Percentiles rank a stretch among this genome's conserved stretches.
Conservation (phyloP, 1,140 invertebrate species). For the Arion vulgaris region DNA sequence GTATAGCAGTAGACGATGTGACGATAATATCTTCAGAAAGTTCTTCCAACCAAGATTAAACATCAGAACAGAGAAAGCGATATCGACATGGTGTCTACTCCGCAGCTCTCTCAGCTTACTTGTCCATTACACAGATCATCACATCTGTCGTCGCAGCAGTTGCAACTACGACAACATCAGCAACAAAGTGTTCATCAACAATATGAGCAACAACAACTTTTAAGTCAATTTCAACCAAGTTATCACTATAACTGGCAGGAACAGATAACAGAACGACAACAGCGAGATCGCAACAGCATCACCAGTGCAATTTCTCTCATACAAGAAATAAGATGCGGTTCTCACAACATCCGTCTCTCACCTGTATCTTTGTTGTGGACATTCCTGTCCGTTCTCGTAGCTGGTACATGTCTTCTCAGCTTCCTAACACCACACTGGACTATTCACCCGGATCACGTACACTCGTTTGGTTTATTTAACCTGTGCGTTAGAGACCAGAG, state of each 20-base stretch:
- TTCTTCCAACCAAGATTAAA: neutral
- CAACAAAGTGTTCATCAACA: conserved; percentile 13
- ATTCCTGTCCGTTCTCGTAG: conserved; percentile 66
- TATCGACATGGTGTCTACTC: neutral
- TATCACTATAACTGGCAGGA: neutral
- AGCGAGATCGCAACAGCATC: neutral
- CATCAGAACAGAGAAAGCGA: neutral
- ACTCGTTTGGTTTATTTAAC: conserved; percentile 64
- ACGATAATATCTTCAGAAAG: neutral
- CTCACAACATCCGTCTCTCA: conserved; percentile 35
- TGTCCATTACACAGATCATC: neutral
- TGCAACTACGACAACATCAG: neutral
- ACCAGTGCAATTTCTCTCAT: conserved; percentile 1
- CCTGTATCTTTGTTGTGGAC: conserved; percentile 66
- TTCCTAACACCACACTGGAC: conserved; percentile 69
- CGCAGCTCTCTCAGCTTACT: neutral
- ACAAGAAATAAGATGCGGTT: conserved; percentile 2
- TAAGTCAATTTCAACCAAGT: neutral
- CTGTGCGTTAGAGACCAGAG: conserved; percentile 46
- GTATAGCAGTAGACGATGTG: neutral
- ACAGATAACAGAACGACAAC: neutral
- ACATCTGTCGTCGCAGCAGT: neutral
- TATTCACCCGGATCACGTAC: conserved; percentile 50
- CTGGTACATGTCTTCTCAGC: conserved; percentile 56
- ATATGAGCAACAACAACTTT: neutral